Conservation (phyloP, 2,797 vertebrate species). For the Myotis planiceps region DNA sequence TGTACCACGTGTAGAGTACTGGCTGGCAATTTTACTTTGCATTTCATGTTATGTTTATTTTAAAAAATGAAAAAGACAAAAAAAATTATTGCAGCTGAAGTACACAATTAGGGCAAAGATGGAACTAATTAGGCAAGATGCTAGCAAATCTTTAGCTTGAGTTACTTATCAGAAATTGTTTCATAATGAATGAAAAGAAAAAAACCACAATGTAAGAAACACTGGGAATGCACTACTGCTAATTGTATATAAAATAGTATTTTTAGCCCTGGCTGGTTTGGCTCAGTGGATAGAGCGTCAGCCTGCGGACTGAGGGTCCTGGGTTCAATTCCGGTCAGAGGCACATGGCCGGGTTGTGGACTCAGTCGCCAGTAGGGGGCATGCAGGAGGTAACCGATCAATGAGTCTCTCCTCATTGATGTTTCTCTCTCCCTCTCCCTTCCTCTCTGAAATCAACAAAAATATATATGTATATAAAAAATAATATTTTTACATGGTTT, state of each 20-base stretch:
- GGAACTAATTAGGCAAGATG: not conserved
- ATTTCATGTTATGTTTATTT: not conserved
- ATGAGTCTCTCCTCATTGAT: not conserved
- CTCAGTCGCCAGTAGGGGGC: not conserved
- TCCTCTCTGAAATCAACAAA: not conserved
- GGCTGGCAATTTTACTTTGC: not conserved
- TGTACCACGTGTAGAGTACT: not conserved
- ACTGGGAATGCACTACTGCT: not conserved
- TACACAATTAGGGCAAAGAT: not conserved
- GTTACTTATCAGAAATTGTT: not conserved
- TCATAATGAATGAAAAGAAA: not conserved
- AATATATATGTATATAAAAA: too few relatives aligned
- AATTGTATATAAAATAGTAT: not conserved
- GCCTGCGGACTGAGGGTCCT: not conserved
- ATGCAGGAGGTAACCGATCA: not conserved
- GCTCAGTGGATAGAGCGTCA: not conserved
- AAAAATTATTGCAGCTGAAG: not conserved
- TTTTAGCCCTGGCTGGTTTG: too few relatives aligned
- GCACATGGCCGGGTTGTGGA: not conserved
- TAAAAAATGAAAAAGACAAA: not conserved
- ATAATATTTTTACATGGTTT: too few relatives aligned
- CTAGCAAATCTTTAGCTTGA: not conserved
- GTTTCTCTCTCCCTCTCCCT: not conserved
- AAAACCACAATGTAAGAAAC: not conserved
- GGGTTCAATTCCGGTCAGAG: too few relatives aligned